A percentile compares a stretch with the other conserved stretches of the same genome.
phyloP scores from a whole-genome alignment of 2,888 invertebrate genomes.

The Drosophila atroscutellata region DNA sequence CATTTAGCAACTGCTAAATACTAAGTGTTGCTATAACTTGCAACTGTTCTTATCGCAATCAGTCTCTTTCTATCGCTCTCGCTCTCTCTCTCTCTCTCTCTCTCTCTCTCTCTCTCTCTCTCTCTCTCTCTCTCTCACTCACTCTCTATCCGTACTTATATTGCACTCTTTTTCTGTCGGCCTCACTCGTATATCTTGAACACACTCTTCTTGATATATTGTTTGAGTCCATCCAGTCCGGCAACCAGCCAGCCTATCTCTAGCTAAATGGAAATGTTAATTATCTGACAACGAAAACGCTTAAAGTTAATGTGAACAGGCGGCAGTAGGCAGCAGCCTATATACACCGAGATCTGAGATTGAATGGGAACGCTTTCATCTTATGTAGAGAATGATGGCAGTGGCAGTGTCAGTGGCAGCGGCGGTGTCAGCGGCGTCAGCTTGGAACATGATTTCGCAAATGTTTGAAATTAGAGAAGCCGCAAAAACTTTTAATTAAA shows the following conservation, averaged over 20 bases:
- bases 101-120: not conserved
- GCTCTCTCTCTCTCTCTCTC: not conserved
- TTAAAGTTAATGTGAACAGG: constrained; percentile 48
- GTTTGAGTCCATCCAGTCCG: constrained; percentile 14
- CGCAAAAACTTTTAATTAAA: constrained; percentile 75
- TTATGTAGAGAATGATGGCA: not conserved
- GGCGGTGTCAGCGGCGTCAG: constrained; percentile 27
- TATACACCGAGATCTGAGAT: constrained; percentile 20
- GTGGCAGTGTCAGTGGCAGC: not conserved
- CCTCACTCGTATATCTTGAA: constrained; percentile 29
- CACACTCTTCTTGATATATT: constrained; percentile 48
- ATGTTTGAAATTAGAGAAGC: constrained; percentile 69
- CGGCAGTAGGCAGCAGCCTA: constrained; percentile 5
- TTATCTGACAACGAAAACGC: constrained; percentile 73
- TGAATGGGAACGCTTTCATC: constrained; percentile 20
- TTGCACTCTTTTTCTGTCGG: not conserved
- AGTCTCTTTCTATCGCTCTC: constrained; percentile 5
- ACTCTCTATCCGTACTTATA: not conserved
- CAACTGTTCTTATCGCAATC: constrained; percentile 48
- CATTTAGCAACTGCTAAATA: not conserved
- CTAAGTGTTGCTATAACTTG: constrained; percentile 49
- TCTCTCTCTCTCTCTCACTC: not conserved
- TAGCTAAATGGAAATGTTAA: constrained; percentile 74
- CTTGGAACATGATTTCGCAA: constrained; percentile 69
- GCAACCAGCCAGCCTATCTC: constrained; percentile 11